phyloP scores from a whole-genome alignment of 2,888 invertebrate species.

The Andrena camellia region DNA sequence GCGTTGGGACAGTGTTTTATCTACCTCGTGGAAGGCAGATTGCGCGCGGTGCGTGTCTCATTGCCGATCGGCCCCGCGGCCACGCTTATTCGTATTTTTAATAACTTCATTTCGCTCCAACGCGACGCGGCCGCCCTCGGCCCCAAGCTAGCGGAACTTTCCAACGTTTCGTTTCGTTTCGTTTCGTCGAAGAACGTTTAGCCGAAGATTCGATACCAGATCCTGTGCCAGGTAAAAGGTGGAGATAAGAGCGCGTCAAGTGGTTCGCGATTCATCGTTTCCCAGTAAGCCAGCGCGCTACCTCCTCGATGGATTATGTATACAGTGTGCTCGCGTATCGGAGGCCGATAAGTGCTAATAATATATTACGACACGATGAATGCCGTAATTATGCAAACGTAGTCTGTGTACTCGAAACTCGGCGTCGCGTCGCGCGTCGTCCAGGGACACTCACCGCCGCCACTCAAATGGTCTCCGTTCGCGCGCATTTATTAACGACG shows the following conservation, averaged over 20 bases:
- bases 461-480: neutral
- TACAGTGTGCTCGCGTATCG: constrained; percentile 44
- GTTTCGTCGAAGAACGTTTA: too few species aligned
- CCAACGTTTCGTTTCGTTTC: neutral
- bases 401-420: constrained; percentile 25
- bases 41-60: constrained; percentile 75
- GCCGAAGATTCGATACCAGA: too few species aligned
- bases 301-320: constrained; percentile 14
- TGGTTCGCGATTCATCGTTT: constrained; percentile 3
- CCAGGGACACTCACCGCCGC: constrained; percentile 5
- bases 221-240: neutral
- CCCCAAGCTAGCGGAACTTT: neutral
- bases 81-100: constrained; percentile 72
- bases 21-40: constrained; percentile 75
- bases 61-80: constrained; percentile 60
- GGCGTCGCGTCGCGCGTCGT: neutral
- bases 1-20: constrained; percentile 81
- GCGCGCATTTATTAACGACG: neutral
- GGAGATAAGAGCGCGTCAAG: constrained; percentile 22
- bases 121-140: neutral
- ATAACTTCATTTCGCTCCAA: constrained; percentile 68
- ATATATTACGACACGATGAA: constrained; percentile 68
- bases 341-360: constrained; percentile 66
- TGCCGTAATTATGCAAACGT: constrained; percentile 56
- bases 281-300: constrained; percentile 27